A percentile compares a stretch with the other conserved stretches of the same genome.
Evolutionary conservation across 2,888 invertebrate genomes (phyloP).

Genomic region (Tupiocoris notatus): DNA sequence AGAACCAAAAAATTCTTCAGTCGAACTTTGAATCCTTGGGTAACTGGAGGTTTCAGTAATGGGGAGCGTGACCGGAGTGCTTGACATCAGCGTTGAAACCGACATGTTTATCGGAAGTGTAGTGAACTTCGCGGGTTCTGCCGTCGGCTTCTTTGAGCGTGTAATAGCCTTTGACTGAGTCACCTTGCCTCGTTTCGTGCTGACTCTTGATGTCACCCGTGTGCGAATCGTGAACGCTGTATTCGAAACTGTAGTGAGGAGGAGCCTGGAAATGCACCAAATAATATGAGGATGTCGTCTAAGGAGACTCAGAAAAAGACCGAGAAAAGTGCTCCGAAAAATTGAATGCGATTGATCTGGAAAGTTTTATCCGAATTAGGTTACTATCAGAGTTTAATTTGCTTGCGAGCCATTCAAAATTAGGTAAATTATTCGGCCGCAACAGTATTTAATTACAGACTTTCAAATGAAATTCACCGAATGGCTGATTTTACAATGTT

Average conservation of each 20-base stretch:
- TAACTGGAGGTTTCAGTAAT: neutral
- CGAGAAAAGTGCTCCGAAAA: no score
- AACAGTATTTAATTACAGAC: no score
- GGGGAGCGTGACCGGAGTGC: conserved; percentile 37
- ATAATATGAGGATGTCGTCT: no score
- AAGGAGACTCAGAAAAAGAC: no score
- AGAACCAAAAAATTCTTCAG: conserved; percentile 32
- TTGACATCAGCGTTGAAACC: conserved; percentile 43
- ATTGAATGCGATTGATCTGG: no score
- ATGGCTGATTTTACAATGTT: no score
- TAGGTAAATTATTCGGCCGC: no score
- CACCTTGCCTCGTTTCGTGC: conserved; percentile 46
- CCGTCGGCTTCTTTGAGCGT: conserved; percentile 41
- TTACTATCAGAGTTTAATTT: no score
- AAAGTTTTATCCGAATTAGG: no score
- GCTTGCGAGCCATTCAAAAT: no score
- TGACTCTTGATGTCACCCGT: conserved; percentile 47
- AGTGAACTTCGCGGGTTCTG: conserved; percentile 40
- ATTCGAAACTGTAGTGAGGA: conserved; percentile 47
- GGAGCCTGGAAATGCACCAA: conserved; percentile 45
- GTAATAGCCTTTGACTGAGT: conserved; percentile 47
- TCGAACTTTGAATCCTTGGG: neutral
- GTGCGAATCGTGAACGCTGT: conserved; percentile 47
- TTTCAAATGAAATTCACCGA: no score
- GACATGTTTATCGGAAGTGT: conserved; percentile 38